Base-by-base conservation (phyloP, 2,113 vertebrate genomes). In the Anser cygnoides region DNA sequence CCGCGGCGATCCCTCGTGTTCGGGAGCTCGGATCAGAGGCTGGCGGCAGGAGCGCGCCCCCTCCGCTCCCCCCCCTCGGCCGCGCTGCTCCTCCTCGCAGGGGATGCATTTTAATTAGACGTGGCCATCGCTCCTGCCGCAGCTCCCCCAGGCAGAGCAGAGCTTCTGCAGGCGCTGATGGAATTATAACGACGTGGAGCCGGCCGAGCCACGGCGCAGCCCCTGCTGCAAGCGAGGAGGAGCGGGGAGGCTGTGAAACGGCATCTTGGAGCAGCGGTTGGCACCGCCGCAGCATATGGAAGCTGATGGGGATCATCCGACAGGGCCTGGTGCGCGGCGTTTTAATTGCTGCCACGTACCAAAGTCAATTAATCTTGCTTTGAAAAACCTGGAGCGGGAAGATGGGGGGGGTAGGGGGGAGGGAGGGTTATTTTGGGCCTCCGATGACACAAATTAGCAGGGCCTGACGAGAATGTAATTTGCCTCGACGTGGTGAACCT, bases 321-420 rank as follows among this genome's bases (percentile, higher is more conserved):
- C 61, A 26, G 29, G 41, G 92, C 84, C 95, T 50, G 86, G 81
- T 46, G 78, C 84, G 93, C 16, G 6, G 49, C 37, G 14, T 35
- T 84, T 89, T 94, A 96, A 95, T 94, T 87, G 96, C 94, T 67
- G 67, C 91, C 70, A 26, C 58, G 8, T 19, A 68, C 41, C 63
- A 4, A 39, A 94, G 90, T 81, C 89, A 85, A 95, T 97, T 92
- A 87, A 92, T 95, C 96, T 94, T 50, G 63, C 91, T 95, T 92
- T 61, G 96, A 91, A 89, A 76, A 94, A 94, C 70, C 92, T 78
- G 91, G 91, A 73, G 67, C 44, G 90, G 61, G 29, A 11, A 28
- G 37, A 37, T 37, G 37, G 37, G 6, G 1, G 35, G 37, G 29
- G 21, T 59, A 23, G 4, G 1, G 9, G 35, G 37, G 33, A 19